A percentile compares a stretch with the other conserved stretches of the same genome.
phyloP scores from a whole-genome alignment of 1,140 invertebrate species.

The Saxidomus purpurata region DNA sequence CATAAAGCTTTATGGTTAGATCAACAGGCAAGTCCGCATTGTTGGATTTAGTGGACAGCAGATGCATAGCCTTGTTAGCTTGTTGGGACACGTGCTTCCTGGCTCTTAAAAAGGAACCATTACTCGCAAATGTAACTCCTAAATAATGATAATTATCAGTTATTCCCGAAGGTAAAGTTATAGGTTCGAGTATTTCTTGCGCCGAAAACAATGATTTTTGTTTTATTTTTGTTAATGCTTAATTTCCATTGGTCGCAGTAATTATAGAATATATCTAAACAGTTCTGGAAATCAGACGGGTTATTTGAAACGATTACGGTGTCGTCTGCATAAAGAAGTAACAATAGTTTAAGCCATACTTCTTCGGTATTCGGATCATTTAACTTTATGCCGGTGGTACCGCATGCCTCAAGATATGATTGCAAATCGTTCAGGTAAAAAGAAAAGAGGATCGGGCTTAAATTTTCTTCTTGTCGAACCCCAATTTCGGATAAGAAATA shows the following conservation, averaged over 20 bases:
- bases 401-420: neutral
- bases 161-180: constrained; percentile 24
- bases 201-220: constrained; percentile 56
- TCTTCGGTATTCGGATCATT: neutral
- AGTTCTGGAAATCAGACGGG: neutral
- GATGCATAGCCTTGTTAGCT: constrained; percentile 37
- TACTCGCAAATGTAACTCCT: constrained; percentile 24
- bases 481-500: constrained; percentile 30
- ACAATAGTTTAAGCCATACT: constrained; percentile 30
- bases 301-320: constrained; percentile 41
- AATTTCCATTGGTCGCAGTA: constrained; percentile 63
- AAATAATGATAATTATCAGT: constrained; percentile 46
- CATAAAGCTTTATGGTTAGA: constrained; percentile 26
- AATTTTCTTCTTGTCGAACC: constrained; percentile 54
- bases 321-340: constrained; percentile 56
- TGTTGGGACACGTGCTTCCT: constrained; percentile 17
- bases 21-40: constrained; percentile 17
- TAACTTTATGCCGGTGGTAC: neutral
- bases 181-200: neutral
- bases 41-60: constrained; percentile 10
- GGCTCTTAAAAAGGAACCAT: constrained; percentile 18
- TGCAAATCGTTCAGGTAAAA: constrained; percentile 38
- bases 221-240: constrained; percentile 49
- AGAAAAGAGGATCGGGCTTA: constrained; percentile 19
- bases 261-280: constrained; percentile 34